Conservation (phyloP, 1,140 invertebrate species). For the Condylostylus longicornis region DNA sequence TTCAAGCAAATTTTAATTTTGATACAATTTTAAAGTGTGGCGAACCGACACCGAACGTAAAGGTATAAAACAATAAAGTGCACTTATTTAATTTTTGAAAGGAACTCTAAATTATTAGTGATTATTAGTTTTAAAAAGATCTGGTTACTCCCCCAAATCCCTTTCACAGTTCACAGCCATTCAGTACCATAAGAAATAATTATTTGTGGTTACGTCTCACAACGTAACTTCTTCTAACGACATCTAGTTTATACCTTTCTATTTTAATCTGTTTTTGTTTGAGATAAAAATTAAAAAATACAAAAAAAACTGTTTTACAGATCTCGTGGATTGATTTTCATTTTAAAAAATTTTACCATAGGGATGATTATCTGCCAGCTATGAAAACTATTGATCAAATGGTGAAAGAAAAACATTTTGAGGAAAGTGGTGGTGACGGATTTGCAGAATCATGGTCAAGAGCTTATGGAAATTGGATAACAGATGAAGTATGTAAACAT, state of each 20-base stretch:
- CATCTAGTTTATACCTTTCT: too few relatives aligned
- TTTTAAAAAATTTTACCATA: slow-evolving; percentile 42
- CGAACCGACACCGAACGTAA: slow-evolving; percentile 36
- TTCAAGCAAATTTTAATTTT: slow-evolving; percentile 52
- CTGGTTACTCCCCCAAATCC: too few relatives aligned
- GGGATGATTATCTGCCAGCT: slow-evolving; percentile 53
- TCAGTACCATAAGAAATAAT: too few relatives aligned
- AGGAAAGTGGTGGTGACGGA: slow-evolving; percentile 40
- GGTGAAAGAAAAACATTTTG: slow-evolving; percentile 38
- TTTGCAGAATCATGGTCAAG: slow-evolving; percentile 52
- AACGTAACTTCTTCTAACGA: too few relatives aligned
- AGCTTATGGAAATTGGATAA: slow-evolving; percentile 57
- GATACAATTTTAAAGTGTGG: slow-evolving; percentile 44
- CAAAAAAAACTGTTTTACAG: slow-evolving; percentile 14
- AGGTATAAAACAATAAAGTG: too few relatives aligned
- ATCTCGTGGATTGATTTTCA: slow-evolving; percentile 45
- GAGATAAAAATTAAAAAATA: too few relatives aligned
- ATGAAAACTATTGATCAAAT: slow-evolving; percentile 49
- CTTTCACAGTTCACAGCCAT: too few relatives aligned
- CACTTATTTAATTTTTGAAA: too few relatives aligned
- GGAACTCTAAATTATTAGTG: too few relatives aligned
- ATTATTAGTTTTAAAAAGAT: too few relatives aligned
- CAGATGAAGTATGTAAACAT: slow-evolving; percentile 58
- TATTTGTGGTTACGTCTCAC: too few relatives aligned
- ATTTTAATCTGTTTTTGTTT: too few relatives aligned